Conservation (phyloP, 2,113 vertebrate species). For the Pogona vitticeps region DNA sequence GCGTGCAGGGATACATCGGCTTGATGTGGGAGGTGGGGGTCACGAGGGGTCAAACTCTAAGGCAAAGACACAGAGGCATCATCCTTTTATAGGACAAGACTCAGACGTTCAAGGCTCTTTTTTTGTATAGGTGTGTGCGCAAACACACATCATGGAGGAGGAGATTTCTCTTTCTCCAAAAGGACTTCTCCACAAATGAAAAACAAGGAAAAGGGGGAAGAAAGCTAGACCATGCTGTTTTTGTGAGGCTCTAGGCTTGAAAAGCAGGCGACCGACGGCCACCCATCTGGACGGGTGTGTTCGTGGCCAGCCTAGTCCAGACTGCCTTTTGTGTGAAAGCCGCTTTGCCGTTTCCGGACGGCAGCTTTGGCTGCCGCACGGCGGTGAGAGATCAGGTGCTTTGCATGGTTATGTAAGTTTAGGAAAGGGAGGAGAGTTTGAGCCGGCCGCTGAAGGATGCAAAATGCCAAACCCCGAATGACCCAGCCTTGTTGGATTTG, state of each 20-base stretch:
- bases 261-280: no score
- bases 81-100: slow-evolving; percentile 40
- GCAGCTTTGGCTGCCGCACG: no score
- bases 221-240: neutral
- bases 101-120: neutral
- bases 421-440: neutral
- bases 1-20: slow-evolving; percentile 43
- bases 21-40: slow-evolving; percentile 45
- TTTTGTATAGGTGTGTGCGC: no score
- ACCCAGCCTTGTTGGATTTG: neutral
- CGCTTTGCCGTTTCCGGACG: neutral
- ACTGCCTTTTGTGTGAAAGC: neutral
- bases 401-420: neutral
- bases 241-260: fast-evolving
- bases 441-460: neutral
- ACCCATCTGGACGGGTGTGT: neutral
- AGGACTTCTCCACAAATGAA: no score
- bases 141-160: no score
- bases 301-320: neutral
- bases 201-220: no score
- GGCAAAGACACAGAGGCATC: slow-evolving; percentile 18
- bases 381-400: neutral
- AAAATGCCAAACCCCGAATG: neutral
- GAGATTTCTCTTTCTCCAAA: no score
- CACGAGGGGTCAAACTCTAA: slow-evolving; percentile 41